phyloP scores from a whole-genome alignment of 2,797 vertebrate species.

The Nasua narica region DNA sequence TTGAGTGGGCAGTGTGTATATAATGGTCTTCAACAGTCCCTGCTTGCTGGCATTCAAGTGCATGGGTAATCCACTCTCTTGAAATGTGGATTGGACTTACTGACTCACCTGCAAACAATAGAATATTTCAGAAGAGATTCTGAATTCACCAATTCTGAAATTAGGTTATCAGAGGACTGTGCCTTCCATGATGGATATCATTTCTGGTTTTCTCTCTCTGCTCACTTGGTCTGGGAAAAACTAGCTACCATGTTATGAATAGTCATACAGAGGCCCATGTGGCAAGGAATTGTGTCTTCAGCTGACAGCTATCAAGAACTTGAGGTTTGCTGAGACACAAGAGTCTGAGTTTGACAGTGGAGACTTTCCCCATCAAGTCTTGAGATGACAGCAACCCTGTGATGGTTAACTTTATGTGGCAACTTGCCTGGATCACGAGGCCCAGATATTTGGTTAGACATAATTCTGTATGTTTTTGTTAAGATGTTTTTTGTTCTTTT shows the following conservation, averaged over 20 bases:
- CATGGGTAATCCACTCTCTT: not conserved
- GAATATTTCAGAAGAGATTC: not conserved
- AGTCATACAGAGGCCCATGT: not conserved
- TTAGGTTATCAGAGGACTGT: not conserved
- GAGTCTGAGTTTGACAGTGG: not conserved
- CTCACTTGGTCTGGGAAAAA: not conserved
- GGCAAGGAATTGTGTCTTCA: not conserved
- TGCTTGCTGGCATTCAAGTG: not conserved
- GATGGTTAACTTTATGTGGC: not conserved
- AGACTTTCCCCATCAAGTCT: accelerated
- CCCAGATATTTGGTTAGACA: not conserved
- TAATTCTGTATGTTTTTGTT: not conserved
- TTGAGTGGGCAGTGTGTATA: not conserved
- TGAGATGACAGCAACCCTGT: not conserved
- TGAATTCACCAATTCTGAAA: not conserved
- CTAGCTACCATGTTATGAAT: not conserved
- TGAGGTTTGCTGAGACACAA: not conserved
- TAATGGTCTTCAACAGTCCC: not conserved
- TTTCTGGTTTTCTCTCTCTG: not conserved
- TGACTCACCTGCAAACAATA: not conserved
- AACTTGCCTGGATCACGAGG: not conserved
- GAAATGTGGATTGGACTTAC: not conserved
- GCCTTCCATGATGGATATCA: not conserved
- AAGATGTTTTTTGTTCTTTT: not conserved
- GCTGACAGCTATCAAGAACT: not conserved